These are phyloP conservation scores for Urocynchramus pylzowi DNA, from an alignment of 2,113 vertebrate genomes.

Conservation along the genomic window DNA sequence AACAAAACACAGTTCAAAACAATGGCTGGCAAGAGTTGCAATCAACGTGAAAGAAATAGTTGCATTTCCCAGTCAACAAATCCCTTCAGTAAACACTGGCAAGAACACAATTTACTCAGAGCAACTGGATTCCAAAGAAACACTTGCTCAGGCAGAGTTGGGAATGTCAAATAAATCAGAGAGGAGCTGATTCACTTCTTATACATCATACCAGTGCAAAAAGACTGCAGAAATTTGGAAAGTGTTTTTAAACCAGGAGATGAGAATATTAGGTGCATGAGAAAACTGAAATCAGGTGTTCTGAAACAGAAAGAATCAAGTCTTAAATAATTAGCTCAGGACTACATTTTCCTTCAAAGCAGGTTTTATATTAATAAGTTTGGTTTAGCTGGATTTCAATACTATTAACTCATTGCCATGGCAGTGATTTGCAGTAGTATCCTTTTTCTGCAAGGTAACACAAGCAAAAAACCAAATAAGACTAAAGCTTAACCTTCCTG, in stretches of 20 bases:
- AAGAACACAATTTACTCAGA: not conserved
- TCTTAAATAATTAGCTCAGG: not conserved
- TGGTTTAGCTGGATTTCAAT: not conserved
- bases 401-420: not conserved
- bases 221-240: not conserved
- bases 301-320: not conserved
- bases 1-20: not conserved
- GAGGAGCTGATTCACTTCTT: not conserved
- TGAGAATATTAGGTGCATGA: not conserved
- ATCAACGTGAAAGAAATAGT: not conserved
- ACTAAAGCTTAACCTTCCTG: not conserved
- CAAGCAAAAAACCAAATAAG: not conserved
- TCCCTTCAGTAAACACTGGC: not conserved
- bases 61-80: not conserved
- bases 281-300: not conserved
- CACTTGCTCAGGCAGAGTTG: not conserved
- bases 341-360: not conserved
- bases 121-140: not conserved
- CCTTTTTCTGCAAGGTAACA: not conserved
- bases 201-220: not conserved
- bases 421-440: not conserved
- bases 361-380: not conserved
- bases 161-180: not conserved
- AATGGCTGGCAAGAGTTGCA: not conserved
- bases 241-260: not conserved